phyloP scores from a whole-genome alignment of 1,140 invertebrate genomes.

The Drosophila ironensis region DNA sequence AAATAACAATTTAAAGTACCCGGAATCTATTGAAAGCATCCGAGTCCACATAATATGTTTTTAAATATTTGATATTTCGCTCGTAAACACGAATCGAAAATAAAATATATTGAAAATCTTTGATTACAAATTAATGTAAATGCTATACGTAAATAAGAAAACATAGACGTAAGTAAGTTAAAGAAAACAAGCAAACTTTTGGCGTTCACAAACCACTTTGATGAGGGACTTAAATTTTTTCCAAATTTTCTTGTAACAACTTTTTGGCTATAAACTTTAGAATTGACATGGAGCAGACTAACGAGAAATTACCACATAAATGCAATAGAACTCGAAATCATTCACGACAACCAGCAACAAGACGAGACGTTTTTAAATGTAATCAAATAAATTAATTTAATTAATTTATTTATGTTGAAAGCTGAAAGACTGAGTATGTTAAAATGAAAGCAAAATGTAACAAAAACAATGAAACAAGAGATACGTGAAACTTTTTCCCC shows the following conservation, averaged over 20 bases:
- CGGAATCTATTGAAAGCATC: slow-evolving; percentile 48
- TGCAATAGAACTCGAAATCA: slow-evolving; percentile 81
- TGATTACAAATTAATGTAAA: slow-evolving; percentile 71
- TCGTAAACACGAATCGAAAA: background rate
- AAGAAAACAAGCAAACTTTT: slow-evolving; percentile 69
- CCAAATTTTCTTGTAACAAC: slow-evolving; percentile 62
- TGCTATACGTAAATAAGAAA: slow-evolving; percentile 40
- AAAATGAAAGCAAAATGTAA: slow-evolving; percentile 60
- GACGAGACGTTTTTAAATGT: slow-evolving; percentile 61
- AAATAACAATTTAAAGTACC: slow-evolving; percentile 62
- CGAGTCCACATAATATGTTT: slow-evolving; percentile 66
- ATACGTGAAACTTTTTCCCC: slow-evolving; percentile 59
- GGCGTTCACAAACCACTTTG: slow-evolving; percentile 76
- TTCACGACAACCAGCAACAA: slow-evolving; percentile 68
- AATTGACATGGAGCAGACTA: slow-evolving; percentile 56
- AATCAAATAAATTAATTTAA: slow-evolving; percentile 81
- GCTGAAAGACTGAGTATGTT: slow-evolving; percentile 81
- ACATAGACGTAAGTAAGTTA: slow-evolving; percentile 57
- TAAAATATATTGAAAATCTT: slow-evolving; percentile 40
- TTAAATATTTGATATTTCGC: slow-evolving; percentile 43
- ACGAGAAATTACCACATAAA: slow-evolving; percentile 75
- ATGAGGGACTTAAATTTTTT: slow-evolving; percentile 70
- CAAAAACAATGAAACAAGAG: slow-evolving; percentile 33
- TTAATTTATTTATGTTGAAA: slow-evolving; percentile 78
- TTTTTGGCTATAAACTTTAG: slow-evolving; percentile 81